Percentiles rank a stretch among this genome's conserved stretches.
Conservation (phyloP, 2,888 invertebrate genomes). For the Digitonthophagus gazella region DNA sequence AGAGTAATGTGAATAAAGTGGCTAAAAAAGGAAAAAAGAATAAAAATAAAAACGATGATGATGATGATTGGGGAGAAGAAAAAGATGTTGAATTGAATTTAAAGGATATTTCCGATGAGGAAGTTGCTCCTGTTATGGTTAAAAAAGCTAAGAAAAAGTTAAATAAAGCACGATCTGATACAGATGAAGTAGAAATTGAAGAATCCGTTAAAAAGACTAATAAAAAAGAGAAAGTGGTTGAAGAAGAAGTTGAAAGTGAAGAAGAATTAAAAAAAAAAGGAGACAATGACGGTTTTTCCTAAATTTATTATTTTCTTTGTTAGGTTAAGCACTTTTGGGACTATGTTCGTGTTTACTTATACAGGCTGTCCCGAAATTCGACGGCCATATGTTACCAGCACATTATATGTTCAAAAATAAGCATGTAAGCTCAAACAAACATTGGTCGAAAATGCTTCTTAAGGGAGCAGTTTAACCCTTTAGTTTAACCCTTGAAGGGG, state of each 20-base stretch:
- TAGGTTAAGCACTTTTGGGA: too few relatives aligned
- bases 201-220: slow-evolving; percentile 23
- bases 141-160: slow-evolving; percentile 57
- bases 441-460: too few relatives aligned
- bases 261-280: slow-evolving; percentile 37
- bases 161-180: slow-evolving; percentile 57
- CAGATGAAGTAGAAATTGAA: slow-evolving; percentile 42
- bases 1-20: slow-evolving; percentile 47
- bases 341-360: too few relatives aligned
- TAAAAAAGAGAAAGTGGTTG: slow-evolving; percentile 28
- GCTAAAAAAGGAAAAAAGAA: slow-evolving; percentile 55
- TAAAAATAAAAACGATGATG: slow-evolving; percentile 43
- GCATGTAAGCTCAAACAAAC: too few relatives aligned
- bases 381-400: too few relatives aligned
- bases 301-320: too few relatives aligned
- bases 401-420: too few relatives aligned
- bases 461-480: too few relatives aligned
- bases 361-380: too few relatives aligned
- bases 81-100: slow-evolving; percentile 23
- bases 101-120: slow-evolving; percentile 24
- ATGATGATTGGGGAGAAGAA: slow-evolving; percentile 49
- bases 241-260: slow-evolving; percentile 30
- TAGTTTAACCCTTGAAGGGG: too few relatives aligned
- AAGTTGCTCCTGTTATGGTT: slow-evolving; percentile 48
- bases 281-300: too few relatives aligned